These are phyloP conservation scores for Pectinophora gossypiella DNA, from an alignment of 1,140 invertebrate genomes.

Conservation along the genomic window DNA sequence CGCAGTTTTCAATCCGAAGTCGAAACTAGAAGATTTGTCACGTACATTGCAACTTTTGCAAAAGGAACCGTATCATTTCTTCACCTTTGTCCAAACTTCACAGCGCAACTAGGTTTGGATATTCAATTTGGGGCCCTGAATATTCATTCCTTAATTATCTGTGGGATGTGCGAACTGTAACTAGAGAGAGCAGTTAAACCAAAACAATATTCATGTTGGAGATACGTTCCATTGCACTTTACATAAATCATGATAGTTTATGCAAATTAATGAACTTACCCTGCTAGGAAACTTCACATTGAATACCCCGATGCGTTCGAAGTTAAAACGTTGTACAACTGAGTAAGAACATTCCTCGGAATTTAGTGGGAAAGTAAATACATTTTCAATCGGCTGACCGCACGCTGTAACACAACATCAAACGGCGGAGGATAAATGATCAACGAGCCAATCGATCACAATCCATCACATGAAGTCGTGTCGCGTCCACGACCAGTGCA, in stretches of 20 bases:
- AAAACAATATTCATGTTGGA: no score
- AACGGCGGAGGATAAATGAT: conserved; percentile 61
- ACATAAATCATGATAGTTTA: no score
- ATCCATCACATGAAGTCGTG: conserved; percentile 51
- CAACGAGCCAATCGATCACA: conserved; percentile 62
- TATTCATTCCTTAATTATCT: background rate
- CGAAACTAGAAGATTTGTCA: conserved; percentile 67
- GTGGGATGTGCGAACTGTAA: background rate
- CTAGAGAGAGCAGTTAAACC: background rate
- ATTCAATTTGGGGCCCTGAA: background rate
- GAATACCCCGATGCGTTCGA: no score
- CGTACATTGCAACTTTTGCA: conserved; percentile 61
- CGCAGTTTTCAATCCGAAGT: conserved; percentile 69
- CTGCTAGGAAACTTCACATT: no score
- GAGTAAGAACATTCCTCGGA: no score
- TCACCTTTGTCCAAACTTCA: conserved; percentile 40
- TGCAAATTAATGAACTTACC: no score
- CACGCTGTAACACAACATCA: conserved; percentile 23
- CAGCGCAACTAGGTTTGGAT: conserved; percentile 21
- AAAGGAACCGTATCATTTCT: conserved; percentile 50
- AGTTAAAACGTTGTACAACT: no score
- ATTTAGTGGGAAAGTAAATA: no score
- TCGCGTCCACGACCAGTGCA: conserved; percentile 23
- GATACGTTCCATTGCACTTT: no score
- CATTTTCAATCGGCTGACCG: conserved; percentile 12